A percentile compares a stretch with the other conserved stretches of the same genome.
Evolutionary conservation across 2,113 vertebrate genomes (phyloP).

Genomic region (Pavo muticus): DNA sequence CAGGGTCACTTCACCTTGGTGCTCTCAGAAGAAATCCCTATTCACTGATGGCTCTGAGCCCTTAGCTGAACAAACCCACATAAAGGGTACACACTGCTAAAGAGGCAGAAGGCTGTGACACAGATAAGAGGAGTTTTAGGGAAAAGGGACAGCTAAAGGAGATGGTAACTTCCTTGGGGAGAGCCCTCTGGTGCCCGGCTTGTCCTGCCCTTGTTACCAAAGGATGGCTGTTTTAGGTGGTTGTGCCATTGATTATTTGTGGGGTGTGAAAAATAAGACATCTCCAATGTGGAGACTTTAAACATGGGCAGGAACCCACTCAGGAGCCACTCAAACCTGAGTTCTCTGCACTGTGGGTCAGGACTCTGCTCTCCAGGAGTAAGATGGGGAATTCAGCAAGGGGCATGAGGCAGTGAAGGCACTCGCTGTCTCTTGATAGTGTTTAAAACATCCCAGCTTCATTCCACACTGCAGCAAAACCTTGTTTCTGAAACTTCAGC

Average conservation of each 20-base stretch:
- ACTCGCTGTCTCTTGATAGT: background rate
- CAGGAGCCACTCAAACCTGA: background rate
- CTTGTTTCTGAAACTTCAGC: conserved; percentile 66
- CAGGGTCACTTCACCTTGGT: background rate
- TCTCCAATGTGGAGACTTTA: background rate
- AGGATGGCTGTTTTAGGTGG: background rate
- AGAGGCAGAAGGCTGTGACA: background rate
- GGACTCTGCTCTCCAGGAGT: background rate
- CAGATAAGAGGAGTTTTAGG: background rate
- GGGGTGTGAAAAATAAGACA: background rate
- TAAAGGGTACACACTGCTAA: background rate
- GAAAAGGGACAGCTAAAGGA: background rate
- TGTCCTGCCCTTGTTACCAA: background rate
- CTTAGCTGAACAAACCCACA: background rate
- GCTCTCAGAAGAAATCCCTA: background rate
- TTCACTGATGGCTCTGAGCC: background rate
- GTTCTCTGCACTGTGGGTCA: background rate
- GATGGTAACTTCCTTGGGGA: background rate
- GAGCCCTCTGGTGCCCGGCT: accelerated
- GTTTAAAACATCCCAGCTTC: conserved; percentile 20
- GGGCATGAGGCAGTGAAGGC: background rate
- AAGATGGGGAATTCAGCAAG: background rate
- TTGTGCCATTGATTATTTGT: background rate
- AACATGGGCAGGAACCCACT: background rate
- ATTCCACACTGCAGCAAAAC: background rate